Evolutionary conservation across 1,140 invertebrate genomes (phyloP).

Genomic region (Brachionus rotundiformis): DNA sequence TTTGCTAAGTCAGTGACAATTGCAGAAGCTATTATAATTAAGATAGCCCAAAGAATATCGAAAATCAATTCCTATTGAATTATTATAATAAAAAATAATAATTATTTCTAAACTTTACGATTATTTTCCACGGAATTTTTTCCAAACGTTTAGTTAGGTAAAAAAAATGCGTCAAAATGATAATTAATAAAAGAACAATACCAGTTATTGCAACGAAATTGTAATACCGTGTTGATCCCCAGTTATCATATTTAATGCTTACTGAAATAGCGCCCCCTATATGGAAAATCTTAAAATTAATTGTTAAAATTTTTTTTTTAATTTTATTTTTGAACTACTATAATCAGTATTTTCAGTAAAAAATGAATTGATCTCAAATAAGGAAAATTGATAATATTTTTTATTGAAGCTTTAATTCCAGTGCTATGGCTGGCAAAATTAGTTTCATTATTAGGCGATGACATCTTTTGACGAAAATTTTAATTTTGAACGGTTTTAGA

Average conservation of each 20-base stretch:
- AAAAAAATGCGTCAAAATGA: conserved; percentile 24
- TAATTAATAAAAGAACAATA: conserved; percentile 4
- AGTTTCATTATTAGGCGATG: neutral
- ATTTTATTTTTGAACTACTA: neutral
- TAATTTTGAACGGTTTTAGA: neutral
- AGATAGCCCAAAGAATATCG: conserved; percentile 7
- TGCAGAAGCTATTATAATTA: conserved; percentile 43
- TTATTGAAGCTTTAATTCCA: neutral
- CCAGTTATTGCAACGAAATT: conserved; percentile 38
- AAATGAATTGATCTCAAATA: neutral
- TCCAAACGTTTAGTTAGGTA: neutral
- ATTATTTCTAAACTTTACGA: conserved; percentile 22
- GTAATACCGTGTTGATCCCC: conserved; percentile 42
- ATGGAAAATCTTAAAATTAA: conserved; percentile 35
- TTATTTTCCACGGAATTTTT: conserved; percentile 47
- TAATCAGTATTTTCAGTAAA: neutral
- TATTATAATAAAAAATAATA: neutral
- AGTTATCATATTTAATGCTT: conserved; percentile 45
- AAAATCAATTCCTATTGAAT: conserved; percentile 1
- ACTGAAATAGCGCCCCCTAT: conserved; percentile 22
- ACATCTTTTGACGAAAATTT: neutral
- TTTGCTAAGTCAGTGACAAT: conserved; percentile 14
- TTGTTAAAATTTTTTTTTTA: too few species aligned
- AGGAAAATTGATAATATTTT: neutral
- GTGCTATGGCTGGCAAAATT: neutral